These are phyloP conservation scores for Camelus dromedarius DNA, from an alignment of 2,113 vertebrate species.

Conservation along the genomic window DNA sequence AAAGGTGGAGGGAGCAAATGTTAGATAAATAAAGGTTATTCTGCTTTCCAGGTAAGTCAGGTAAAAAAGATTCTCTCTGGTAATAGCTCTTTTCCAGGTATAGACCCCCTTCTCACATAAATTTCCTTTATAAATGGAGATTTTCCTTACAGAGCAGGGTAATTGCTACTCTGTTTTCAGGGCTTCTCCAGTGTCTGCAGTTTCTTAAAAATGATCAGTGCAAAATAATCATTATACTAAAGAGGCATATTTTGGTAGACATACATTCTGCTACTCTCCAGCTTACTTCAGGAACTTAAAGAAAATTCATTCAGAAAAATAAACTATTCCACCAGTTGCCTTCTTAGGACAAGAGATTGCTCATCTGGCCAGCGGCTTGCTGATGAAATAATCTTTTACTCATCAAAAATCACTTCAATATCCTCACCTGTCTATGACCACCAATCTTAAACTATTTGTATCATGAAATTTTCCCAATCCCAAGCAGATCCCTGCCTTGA, in stretches of 20 bases:
- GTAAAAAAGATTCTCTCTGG: neutral
- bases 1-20: neutral
- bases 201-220: conserved; percentile 5
- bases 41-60: neutral
- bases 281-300: neutral
- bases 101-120: neutral
- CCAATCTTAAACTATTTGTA: neutral
- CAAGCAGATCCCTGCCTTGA: neutral
- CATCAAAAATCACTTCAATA: neutral
- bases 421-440: neutral
- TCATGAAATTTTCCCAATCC: neutral
- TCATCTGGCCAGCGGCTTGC: neutral
- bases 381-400: neutral
- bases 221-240: neutral
- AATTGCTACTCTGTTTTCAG: conserved; percentile 4
- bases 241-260: neutral
- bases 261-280: neutral
- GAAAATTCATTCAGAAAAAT: neutral
- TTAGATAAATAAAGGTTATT: neutral
- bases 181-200: neutral
- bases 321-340: neutral
- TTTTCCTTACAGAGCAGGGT: neutral
- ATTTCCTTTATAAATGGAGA: neutral
- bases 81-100: neutral
- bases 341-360: neutral